A percentile compares a stretch with the other conserved stretches of the same genome.
Evolutionary conservation across 2,888 invertebrate genomes (phyloP).

Genomic region (Phengaris alcon): DNA sequence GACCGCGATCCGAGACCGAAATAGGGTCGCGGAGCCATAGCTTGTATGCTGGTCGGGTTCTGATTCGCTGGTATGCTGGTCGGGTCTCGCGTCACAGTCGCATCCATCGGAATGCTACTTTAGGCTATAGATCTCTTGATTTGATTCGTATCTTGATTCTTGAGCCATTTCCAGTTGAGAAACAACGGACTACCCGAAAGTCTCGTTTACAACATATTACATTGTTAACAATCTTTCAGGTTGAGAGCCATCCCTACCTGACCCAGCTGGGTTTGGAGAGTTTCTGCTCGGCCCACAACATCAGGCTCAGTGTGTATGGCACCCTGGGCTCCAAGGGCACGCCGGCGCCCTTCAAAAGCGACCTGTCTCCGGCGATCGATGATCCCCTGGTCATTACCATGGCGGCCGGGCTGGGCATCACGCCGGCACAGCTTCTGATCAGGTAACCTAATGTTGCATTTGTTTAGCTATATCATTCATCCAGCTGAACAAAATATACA

Average conservation of each 20-base stretch:
- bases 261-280: conserved; percentile 83
- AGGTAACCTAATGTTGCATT: conserved; percentile 46
- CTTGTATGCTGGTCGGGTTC: no score
- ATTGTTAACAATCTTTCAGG: conserved; percentile 61
- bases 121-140: no score
- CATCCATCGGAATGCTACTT: no score
- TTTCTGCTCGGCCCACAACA: conserved; percentile 82
- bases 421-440: conserved; percentile 58
- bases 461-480: background rate
- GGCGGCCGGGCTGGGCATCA: conserved; percentile 56
- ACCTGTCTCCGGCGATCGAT: conserved; percentile 82
- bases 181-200: no score
- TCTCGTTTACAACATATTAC: no score
- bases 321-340: conserved; percentile 86
- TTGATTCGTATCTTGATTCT: no score
- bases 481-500: background rate
- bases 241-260: conserved; percentile 90
- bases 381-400: conserved; percentile 81
- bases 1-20: no score
- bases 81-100: no score
- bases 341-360: conserved; percentile 81
- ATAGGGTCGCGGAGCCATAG: no score
- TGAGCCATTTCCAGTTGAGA: no score
- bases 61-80: no score
- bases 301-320: conserved; percentile 87